Base-by-base conservation (phyloP, 2,113 vertebrate genomes). In the Sceloporus tristichus region DNA sequence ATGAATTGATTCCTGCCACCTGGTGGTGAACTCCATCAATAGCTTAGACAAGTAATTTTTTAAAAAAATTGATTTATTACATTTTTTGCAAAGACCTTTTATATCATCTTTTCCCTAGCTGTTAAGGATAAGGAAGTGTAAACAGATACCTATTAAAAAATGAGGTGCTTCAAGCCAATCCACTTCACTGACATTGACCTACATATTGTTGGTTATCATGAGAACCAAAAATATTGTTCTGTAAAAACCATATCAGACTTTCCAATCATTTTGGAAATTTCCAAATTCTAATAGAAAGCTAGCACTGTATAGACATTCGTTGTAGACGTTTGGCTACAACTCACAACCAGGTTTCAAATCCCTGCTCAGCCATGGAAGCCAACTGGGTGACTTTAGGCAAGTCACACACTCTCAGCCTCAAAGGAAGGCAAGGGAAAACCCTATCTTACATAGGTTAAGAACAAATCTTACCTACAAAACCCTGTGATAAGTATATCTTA, bases 1-100 rank as follows among this genome's bases (percentile, higher is more conserved):
- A 11, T 23, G 23, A 56, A 40, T 84, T 29, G 29, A 0, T 40
- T 34, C 53, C 82, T 91, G 92, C 91, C 93, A 92, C 85, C 94
- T 91, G 70, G 86, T 87, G 93, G 90, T 29, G 56, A 88, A 10
- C n/a, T 34, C 19, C n/a, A 79, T 21, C 54, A 16, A 21, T 8
- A 2, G 1, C 9, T 19, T 4, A 29, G 14, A 42, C 11, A 34
- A 34, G 13, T 71, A 25, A n/a, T 7, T 54, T 3, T 56, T 19
- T 38, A 16, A 18, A 59, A 16, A 18, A 48, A 6, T 48, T 48
- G 7, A 48, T 48, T 48, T 48, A 48, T 48, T 48, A 48, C 7
- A 48, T 7, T 48, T 48, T 62, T 62, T n/a, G 6, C 29, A 79
- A 11, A n/a, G 68, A 9, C 68, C 16, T 13, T 48, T 5, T 65